These are phyloP conservation scores for Leucania comma DNA, from an alignment of 2,888 invertebrate species.

Conservation along the genomic window DNA sequence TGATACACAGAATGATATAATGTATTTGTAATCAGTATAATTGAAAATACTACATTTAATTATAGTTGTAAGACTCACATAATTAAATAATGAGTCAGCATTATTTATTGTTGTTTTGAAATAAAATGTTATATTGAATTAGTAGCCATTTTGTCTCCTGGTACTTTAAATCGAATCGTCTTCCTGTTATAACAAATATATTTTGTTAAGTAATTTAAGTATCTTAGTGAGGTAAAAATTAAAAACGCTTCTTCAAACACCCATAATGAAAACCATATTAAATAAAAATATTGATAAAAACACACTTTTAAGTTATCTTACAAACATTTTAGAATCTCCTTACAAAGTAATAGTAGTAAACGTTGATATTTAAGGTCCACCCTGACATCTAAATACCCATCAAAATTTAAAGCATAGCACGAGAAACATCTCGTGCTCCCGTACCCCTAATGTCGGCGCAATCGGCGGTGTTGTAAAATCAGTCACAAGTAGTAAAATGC, in stretches of 20 bases:
- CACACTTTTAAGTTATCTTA: not conserved
- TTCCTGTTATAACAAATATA: not conserved
- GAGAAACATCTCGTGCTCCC: slow-evolving; percentile 63
- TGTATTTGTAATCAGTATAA: not conserved
- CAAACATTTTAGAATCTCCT: not conserved
- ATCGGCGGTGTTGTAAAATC: slow-evolving; percentile 87
- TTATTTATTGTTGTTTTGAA: not conserved
- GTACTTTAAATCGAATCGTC: not conserved
- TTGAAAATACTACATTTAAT: not conserved
- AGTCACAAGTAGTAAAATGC: slow-evolving; percentile 87
- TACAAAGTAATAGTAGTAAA: slow-evolving; percentile 46
- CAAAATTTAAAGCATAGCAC: slow-evolving; percentile 58
- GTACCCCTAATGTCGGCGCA: slow-evolving; percentile 70
- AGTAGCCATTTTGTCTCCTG: not conserved
- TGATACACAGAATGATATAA: not conserved
- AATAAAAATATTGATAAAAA: not conserved
- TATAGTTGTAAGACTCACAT: not conserved
- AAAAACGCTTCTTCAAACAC: not conserved
- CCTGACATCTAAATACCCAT: slow-evolving; percentile 57
- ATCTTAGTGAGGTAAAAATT: not conserved
- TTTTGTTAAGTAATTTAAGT: too few species aligned
- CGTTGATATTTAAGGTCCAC: slow-evolving; percentile 17
- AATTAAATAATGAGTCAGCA: not conserved
- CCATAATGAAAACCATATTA: not conserved
- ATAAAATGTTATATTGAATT: not conserved